Evolutionary conservation across 2,888 invertebrate species (phyloP), one percentile per base, ranked within the genome.

Genomic region (Homarus gammarus): DNA sequence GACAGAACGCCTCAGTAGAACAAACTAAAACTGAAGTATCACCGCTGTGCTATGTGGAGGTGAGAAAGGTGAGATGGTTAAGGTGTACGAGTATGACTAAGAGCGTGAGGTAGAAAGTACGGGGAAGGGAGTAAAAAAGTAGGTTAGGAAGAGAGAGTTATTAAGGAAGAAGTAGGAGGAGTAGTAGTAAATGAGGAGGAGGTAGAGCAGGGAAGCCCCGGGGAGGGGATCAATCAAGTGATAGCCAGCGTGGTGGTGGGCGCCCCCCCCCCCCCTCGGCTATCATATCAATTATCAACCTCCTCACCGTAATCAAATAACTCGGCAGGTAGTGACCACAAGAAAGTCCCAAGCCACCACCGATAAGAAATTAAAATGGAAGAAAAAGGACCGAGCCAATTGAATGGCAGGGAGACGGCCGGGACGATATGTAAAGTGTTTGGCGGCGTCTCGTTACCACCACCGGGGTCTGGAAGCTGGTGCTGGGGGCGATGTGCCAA

Each of bases 201-300:
- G 38, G 70, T 33, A 10, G n/a, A 31, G 49, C 33, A 36, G 3
- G n/a, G 64, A 22, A 38, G 64, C 36, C n/a, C 44, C 40, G 22
- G 77, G 40, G 68, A 27, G 77, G 12, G 75, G 85, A 85, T 85
- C 85, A 85, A 85, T 85, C 85, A 85, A 85, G 85, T 85, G 85
- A 85, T 85, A 85, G 85, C 61, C 77, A 78, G 85, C 56, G 10
- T 36, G 73, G 49, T 2, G 40, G 2, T 77, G 8, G 5, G n/a
- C 6, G n/a, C 77, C 44, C 75, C 49, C 40, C 27, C 61, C 77
- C 81, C 36, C 33, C n/a, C 68, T 49, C 75, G 61, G 64, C 87
- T 86, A 86, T 86, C 86, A 86, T 79, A 86, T 72, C 86, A 86
- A 86, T 86, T 72, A 86, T 86, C 86, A 38, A 10, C n/a, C 36